These are phyloP conservation scores for Coleophora flavipennella DNA, from an alignment of 2,888 invertebrate genomes.

Conservation along the genomic window DNA sequence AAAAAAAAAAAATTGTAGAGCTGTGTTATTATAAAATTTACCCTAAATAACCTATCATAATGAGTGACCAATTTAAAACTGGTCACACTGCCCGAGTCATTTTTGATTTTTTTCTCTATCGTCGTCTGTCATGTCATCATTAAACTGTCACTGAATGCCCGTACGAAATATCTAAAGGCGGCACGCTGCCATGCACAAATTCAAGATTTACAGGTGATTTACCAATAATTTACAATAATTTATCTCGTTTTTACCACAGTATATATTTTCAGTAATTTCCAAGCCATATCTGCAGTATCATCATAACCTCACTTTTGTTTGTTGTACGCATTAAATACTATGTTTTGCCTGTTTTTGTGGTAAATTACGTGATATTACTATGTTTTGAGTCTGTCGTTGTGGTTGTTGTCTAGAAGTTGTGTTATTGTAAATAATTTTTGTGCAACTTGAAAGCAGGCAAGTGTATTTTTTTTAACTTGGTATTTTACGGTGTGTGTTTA, in stretches of 20 bases:
- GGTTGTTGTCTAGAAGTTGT: background rate
- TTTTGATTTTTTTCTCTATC: conserved; percentile 23
- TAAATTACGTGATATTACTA: conserved; percentile 1
- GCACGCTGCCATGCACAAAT: conserved; percentile 66
- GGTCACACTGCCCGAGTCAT: no score
- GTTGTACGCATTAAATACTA: background rate
- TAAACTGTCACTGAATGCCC: conserved; percentile 60
- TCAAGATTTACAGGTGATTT: conserved; percentile 60
- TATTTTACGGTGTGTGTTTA: no score
- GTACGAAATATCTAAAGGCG: conserved; percentile 60
- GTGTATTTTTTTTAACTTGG: no score
- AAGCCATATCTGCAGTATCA: conserved; percentile 38
- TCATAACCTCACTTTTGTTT: conserved; percentile 43
- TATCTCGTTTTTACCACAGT: conserved; percentile 4
- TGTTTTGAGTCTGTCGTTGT: conserved; percentile 1
- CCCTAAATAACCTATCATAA: no score
- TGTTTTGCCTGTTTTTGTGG: conserved; percentile 4
- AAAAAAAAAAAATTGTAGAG: no score
- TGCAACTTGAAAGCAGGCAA: background rate
- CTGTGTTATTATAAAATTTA: no score
- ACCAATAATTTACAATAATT: conserved; percentile 3
- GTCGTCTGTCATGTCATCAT: conserved; percentile 53
- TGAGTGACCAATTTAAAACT: no score
- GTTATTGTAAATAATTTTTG: background rate
- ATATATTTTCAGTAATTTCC: conserved; percentile 2